Percentiles rank a stretch among this genome's conserved stretches.
These are phyloP conservation scores for Struthidea cinerea DNA, from an alignment of 2,113 vertebrate species.

Conservation along the genomic window DNA sequence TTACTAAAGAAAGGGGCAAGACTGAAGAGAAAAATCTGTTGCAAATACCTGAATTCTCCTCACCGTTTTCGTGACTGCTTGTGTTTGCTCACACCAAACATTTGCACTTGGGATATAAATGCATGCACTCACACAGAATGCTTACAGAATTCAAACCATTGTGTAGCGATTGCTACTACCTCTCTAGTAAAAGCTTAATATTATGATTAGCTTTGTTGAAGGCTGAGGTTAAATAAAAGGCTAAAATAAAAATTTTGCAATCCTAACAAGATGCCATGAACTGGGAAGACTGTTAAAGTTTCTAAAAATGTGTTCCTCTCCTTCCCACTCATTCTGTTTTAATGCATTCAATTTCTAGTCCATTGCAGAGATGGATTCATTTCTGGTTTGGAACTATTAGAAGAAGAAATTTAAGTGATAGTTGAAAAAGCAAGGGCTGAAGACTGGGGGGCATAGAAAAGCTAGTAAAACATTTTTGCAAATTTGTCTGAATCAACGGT, in stretches of 20 bases:
- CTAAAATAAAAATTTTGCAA: not conserved
- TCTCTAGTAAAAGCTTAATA: not conserved
- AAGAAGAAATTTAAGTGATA: not conserved
- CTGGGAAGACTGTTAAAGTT: not conserved
- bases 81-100: not conserved
- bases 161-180: not conserved
- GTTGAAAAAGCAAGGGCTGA: not conserved
- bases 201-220: not conserved
- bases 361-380: not conserved
- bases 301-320: not conserved
- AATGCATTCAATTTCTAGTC: not conserved
- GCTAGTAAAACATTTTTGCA: not conserved
- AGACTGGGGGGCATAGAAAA: not conserved
- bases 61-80: not conserved
- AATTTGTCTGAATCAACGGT: not conserved
- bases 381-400: not conserved
- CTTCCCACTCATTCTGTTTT: not conserved
- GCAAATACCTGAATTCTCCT: not conserved
- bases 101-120: not conserved
- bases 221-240: not conserved
- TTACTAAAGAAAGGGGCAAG: not conserved
- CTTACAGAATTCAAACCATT: not conserved
- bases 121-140: not conserved
- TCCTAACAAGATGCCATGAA: not conserved
- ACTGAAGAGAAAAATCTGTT: not conserved